Conservation (phyloP, 2,113 vertebrate genomes). For the Apeltes quadracus region DNA sequence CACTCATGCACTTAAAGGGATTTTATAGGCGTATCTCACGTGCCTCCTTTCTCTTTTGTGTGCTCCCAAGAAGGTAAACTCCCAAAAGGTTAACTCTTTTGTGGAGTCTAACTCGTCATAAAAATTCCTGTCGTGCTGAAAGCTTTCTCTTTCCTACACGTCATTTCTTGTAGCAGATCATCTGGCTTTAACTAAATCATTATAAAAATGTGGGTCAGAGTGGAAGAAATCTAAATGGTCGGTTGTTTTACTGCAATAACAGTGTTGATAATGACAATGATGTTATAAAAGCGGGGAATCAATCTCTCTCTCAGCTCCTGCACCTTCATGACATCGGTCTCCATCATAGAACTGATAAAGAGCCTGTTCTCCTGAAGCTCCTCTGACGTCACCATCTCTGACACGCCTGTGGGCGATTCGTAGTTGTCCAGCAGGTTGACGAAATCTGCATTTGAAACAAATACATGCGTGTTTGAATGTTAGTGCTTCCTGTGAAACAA, state of each 20-base stretch:
- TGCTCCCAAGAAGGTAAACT: too few species aligned
- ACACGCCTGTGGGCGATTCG: constrained; percentile 79
- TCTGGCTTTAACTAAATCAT: background rate
- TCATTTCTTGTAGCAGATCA: background rate
- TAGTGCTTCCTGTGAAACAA: background rate
- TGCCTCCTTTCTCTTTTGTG: too few species aligned
- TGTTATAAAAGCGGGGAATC: background rate
- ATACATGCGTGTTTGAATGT: background rate
- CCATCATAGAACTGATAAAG: constrained; percentile 84
- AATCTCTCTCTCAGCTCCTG: constrained; percentile 1
- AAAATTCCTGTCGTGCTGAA: background rate
- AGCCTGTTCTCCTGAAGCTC: constrained; percentile 79
- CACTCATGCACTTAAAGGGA: too few species aligned
- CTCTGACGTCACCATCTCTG: constrained; percentile 81
- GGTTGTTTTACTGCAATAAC: background rate
- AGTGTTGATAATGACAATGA: background rate
- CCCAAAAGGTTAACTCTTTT: background rate
- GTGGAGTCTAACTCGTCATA: background rate
- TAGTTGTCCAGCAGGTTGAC: constrained; percentile 86
- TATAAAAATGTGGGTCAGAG: background rate
- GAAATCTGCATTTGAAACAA: constrained; percentile 76
- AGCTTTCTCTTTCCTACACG: background rate
- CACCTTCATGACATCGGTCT: constrained; percentile 87
- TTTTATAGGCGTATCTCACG: too few species aligned
- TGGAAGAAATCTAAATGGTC: background rate